Evolutionary conservation across 2,113 vertebrate genomes (phyloP).

Genomic region (Eublepharis macularius): DNA sequence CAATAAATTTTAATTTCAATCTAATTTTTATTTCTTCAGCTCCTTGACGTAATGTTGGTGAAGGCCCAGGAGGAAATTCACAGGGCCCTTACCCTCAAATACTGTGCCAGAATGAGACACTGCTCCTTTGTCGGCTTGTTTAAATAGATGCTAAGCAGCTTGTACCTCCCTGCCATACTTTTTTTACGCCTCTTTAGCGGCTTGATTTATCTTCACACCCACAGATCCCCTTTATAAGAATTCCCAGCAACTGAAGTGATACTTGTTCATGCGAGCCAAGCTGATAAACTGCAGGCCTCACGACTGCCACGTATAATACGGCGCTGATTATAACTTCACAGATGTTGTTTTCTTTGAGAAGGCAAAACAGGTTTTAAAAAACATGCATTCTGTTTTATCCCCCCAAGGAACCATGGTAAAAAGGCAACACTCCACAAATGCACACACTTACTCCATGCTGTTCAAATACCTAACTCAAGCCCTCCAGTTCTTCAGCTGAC

Average conservation of each 20-base stretch:
- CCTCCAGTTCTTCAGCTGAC: constrained; percentile 12
- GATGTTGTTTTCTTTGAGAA: constrained; percentile 51
- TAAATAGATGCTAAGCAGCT: constrained; percentile 58
- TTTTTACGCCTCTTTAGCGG: constrained; percentile 58
- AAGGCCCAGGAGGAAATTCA: background rate
- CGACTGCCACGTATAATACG: background rate
- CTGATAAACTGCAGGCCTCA: constrained; percentile 49
- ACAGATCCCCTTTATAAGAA: constrained; percentile 59
- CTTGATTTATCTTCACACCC: constrained; percentile 64
- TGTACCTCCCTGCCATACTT: constrained; percentile 38
- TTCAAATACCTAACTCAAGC: too few relatives aligned
- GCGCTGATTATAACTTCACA: constrained; percentile 16
- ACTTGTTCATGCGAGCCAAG: constrained; percentile 50
- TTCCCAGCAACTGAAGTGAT: constrained; percentile 60
- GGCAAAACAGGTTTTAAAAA: constrained; percentile 44
- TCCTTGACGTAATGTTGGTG: constrained; percentile 26
- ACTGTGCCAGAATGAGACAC: constrained; percentile 31
- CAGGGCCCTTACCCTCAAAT: constrained; percentile 38
- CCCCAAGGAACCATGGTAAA: constrained; percentile 16
- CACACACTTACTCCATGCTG: too few relatives aligned
- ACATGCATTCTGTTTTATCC: constrained; percentile 36
- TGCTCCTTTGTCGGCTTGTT: constrained; percentile 45
- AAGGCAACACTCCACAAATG: constrained; percentile 4
- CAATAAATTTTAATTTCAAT: constrained; percentile 28
- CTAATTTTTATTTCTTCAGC: constrained; percentile 26